phyloP scores from a whole-genome alignment of 2,113 vertebrate genomes.

The Charadrius vociferus region DNA sequence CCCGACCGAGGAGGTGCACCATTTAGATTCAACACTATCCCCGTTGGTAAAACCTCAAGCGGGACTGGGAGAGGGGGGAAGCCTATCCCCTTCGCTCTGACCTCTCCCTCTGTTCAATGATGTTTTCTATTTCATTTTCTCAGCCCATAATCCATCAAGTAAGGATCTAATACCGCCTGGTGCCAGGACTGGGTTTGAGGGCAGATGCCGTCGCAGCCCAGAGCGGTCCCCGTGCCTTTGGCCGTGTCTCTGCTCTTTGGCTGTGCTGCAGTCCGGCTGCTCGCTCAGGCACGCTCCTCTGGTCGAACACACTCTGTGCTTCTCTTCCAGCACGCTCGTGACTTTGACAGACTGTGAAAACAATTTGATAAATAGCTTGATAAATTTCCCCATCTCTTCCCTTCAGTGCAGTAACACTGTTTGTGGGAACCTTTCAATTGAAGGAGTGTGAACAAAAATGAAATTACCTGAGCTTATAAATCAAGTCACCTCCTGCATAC shows the following conservation, averaged over 20 bases:
- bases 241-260: neutral
- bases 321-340: neutral
- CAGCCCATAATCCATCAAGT: neutral
- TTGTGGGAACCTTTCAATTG: constrained; percentile 38
- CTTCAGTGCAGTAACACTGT: neutral
- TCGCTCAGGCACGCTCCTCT: neutral
- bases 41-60: neutral
- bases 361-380: constrained; percentile 54
- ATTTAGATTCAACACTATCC: neutral
- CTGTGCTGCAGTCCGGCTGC: neutral
- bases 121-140: neutral
- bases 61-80: neutral
- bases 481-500: constrained; percentile 45
- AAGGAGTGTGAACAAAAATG: constrained; percentile 52
- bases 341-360: constrained; percentile 56
- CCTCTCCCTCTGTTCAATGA: neutral
- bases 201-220: neutral
- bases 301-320: neutral
- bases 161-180: neutral
- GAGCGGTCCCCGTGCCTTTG: neutral
- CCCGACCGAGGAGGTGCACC: fast-evolving
- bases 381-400: constrained; percentile 52
- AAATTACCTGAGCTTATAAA: constrained; percentile 59
- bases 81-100: neutral
- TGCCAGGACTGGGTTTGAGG: neutral